Percentiles rank a stretch among this genome's conserved stretches.
These are phyloP conservation scores for Sphaeridia pumilis DNA, from an alignment of 2,888 invertebrate species.

Conservation along the genomic window DNA sequence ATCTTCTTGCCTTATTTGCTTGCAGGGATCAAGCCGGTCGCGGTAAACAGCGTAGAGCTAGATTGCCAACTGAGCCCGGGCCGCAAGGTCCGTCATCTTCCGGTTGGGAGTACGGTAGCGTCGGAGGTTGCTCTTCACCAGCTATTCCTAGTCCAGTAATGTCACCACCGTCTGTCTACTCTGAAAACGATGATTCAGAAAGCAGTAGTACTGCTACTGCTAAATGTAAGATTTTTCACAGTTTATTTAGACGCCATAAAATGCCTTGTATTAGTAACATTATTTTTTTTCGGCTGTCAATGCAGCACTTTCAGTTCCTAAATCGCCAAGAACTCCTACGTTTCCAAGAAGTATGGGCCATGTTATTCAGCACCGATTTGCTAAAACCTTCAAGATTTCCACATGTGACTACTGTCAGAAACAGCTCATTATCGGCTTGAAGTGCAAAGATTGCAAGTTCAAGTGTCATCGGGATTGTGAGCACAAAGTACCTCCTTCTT, in stretches of 20 bases:
- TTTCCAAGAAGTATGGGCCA: slow-evolving; percentile 72
- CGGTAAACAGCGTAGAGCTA: slow-evolving; percentile 42
- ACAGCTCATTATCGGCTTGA: slow-evolving; percentile 73
- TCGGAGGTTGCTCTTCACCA: slow-evolving; percentile 42
- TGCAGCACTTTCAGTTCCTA: slow-evolving; percentile 50
- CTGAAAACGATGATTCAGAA: slow-evolving; percentile 29
- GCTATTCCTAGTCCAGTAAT: slow-evolving; percentile 48
- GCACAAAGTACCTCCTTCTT: slow-evolving; percentile 80
- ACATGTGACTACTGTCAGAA: slow-evolving; percentile 83
- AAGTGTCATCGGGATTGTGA: slow-evolving; percentile 81
- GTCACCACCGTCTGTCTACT: slow-evolving; percentile 46
- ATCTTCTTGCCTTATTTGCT: too few relatives aligned
- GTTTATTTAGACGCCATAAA: not conserved
- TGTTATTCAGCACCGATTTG: slow-evolving; percentile 79
- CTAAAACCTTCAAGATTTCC: slow-evolving; percentile 75
- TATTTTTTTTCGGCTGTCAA: slow-evolving; percentile 32
- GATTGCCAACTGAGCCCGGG: slow-evolving; percentile 51
- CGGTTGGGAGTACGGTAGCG: slow-evolving; percentile 36
- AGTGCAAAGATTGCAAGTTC: slow-evolving; percentile 92
- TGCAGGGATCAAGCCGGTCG: too few relatives aligned
- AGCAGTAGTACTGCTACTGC: not conserved
- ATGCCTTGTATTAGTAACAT: too few relatives aligned
- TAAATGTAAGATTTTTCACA: not conserved
- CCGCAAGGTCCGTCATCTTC: slow-evolving; percentile 37
- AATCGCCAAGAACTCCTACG: slow-evolving; percentile 64